Base-by-base conservation (phyloP, 1,140 invertebrate species). In the Hesperophylax magnus region DNA sequence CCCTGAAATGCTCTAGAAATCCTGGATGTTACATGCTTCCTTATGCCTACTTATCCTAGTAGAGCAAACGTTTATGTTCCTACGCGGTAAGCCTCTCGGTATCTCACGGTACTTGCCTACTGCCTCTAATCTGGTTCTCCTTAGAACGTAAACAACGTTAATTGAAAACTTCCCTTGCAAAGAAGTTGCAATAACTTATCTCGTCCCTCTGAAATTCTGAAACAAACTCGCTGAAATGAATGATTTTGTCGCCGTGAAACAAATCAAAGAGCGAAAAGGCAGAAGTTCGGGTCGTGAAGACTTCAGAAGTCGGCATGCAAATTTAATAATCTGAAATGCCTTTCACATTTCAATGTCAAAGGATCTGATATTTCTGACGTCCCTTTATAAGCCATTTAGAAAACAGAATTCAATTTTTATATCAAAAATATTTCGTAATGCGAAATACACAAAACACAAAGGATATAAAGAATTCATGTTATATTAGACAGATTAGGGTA, bases 261-360 rank as follows among this genome's bases (percentile, higher is more conserved):
- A 83, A 83, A 83, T 81, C 82, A 60, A 67, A 39, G 39, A 31
- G 60, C 18, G 27, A 54, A 74, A 72, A 63, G 77, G 56, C 77
- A 65, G 77, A 67, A 65, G 47, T 60, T 79, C 71, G 76, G 63
- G 65, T 34, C 14, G 54, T 11, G 81, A 75, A 74, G 78, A 63
- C 67, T 54, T 78, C 82, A 63, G 72, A 27, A 84, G 80, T 77
- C 60, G 47, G 76, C 67, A 79, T 84, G 82, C 78, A 84, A 81
- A 84, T 84, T 84, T 81, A 84, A 84, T 84, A 84, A 84, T 84
- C 82, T 54, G 72, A 77, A 81, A 81, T 81, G 82, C 82, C 78
- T 80, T 84, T 81, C 80, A 78, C 82, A 84, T 84, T 84, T 84
- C 82, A 84, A 84, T 84, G 82, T 84, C 82, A 84, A 84, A 84